Base-by-base conservation (phyloP, 2,888 invertebrate genomes). In the Tetragnatha montana region DNA sequence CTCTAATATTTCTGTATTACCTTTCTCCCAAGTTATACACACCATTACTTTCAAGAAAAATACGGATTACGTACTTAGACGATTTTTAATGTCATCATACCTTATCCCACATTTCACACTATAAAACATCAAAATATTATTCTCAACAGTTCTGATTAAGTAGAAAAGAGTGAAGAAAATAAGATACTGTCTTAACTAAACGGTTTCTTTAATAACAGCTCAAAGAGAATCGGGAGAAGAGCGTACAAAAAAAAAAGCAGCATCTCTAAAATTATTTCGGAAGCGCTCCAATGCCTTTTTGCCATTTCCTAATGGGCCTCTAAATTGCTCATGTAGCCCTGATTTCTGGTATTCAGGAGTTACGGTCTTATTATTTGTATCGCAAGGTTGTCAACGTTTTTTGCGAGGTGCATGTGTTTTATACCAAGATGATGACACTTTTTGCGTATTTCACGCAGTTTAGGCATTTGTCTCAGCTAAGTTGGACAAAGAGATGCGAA, bases 181-280 rank as follows among this genome's bases (percentile, higher is more conserved):
- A 35, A 35, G 7, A 14, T 22, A 7, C 51, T 21, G 60, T 8
- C 17, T 60, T 60, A 68, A 35, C 35, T 35, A 35, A 35, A 78
- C 21, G 51, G 78, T 76, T 50, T 22, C 1, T 35, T 2, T 35
- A 4, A n/a, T n/a, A 35, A 35, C 35, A 35, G 2, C 35, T 35
- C 73, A 17, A 21, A 74, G 35, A 74, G 51, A 17, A 14, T 74
- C 74, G 14, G 49, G 35, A 87, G 50, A 81, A 78, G 49, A 74
- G 60, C 4, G 17, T 10, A 7, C 60, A 81, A 75, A 71, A 81
- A 60, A 35, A n/a, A 3, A 17, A 76, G 14, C 51, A 49, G 19
- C 70, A 60, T 73, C 69, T 82, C 60, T 49, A 47, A 75, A 88
- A 76, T 60, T 35, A 35, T 73, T 69, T 88, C 82, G 82, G 82